These are phyloP conservation scores for Leucophenga montana DNA, from an alignment of 2,888 invertebrate species.

Conservation along the genomic window DNA sequence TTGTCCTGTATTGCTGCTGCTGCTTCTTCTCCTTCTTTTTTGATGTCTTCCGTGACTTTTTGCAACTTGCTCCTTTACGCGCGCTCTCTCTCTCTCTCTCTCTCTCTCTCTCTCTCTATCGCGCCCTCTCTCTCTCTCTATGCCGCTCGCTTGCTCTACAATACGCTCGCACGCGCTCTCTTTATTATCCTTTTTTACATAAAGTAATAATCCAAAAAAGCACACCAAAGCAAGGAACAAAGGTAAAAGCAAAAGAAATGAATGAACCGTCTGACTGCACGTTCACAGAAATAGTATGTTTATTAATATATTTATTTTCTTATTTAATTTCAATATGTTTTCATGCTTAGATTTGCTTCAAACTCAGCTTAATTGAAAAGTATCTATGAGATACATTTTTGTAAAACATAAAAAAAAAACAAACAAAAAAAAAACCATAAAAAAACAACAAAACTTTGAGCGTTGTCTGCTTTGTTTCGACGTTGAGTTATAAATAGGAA, in stretches of 20 bases:
- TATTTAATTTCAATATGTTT: too few species aligned
- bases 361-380: background rate
- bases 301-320: background rate
- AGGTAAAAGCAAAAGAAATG: slow-evolving; percentile 3
- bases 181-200: background rate
- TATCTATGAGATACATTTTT: slow-evolving; percentile 4
- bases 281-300: slow-evolving; percentile 3
- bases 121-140: background rate
- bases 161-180: background rate
- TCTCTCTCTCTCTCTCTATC: background rate
- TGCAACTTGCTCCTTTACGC: background rate
- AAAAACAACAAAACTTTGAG: background rate
- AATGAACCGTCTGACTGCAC: slow-evolving; percentile 10
- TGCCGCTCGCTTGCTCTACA: background rate
- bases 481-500: slow-evolving; percentile 59
- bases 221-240: slow-evolving; percentile 14
- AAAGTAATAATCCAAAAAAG: slow-evolving; percentile 1
- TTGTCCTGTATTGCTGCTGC: too few species aligned
- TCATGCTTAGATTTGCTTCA: too few species aligned
- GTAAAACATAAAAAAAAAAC: too few species aligned
- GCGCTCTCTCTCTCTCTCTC: background rate
- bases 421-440: background rate
- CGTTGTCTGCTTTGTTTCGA: slow-evolving; percentile 37
- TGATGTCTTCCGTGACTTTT: background rate
- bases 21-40: background rate